phyloP scores from a whole-genome alignment of 2,113 vertebrate species.

The Formicarius rufipectus region DNA sequence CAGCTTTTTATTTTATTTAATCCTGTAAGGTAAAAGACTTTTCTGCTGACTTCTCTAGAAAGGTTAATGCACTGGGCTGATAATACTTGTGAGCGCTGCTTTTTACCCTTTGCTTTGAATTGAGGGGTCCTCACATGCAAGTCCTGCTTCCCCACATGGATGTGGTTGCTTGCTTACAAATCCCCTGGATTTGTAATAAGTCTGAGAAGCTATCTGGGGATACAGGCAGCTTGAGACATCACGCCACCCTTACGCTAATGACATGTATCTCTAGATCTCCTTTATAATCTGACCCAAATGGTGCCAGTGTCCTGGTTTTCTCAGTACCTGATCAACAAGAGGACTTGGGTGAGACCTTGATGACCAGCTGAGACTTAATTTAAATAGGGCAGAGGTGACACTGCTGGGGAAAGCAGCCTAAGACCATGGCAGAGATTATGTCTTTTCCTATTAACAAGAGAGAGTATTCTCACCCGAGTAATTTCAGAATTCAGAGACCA shows the following conservation, averaged over 20 bases:
- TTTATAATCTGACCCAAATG: slow-evolving; percentile 29
- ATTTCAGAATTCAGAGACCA: slow-evolving; percentile 2
- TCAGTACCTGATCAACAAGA: slow-evolving; percentile 2
- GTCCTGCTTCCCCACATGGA: neutral
- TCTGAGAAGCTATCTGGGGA: slow-evolving; percentile 2
- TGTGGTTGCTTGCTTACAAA: slow-evolving; percentile 10
- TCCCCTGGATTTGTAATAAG: neutral
- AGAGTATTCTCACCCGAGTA: neutral
- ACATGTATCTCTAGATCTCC: neutral
- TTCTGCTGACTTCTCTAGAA: neutral
- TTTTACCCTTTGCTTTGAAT: neutral
- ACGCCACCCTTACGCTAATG: neutral
- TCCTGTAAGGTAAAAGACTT: neutral
- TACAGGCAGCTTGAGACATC: neutral
- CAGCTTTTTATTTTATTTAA: neutral
- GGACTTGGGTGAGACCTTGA: neutral
- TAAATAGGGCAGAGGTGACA: slow-evolving; percentile 12
- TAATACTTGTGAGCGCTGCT: neutral
- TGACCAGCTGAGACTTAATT: slow-evolving; percentile 11
- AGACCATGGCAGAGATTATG: neutral
- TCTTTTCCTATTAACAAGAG: neutral
- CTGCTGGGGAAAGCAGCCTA: slow-evolving; percentile 28
- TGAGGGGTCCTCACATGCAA: neutral
- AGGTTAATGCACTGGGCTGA: neutral
- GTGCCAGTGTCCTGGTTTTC: slow-evolving; percentile 16